phyloP scores from a whole-genome alignment of 1,140 invertebrate species.

The Periplaneta americana region DNA sequence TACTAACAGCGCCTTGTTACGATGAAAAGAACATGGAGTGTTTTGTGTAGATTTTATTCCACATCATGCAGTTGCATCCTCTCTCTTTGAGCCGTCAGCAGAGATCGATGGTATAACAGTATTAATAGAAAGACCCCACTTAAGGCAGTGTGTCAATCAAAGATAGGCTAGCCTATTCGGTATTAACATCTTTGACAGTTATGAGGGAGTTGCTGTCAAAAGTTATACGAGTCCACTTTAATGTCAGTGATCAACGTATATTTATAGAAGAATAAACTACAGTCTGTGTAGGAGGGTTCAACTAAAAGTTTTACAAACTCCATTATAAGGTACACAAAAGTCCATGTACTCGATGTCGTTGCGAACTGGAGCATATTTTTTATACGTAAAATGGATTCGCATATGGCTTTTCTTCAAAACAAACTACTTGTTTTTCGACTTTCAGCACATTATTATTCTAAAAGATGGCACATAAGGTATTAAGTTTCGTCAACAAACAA shows the following conservation, averaged over 20 bases:
- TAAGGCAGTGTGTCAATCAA: not conserved
- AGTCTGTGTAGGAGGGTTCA: not conserved
- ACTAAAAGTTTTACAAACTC: not conserved
- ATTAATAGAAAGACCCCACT: not conserved
- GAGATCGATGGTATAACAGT: not conserved
- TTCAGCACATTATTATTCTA: too few relatives aligned
- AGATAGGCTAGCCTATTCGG: not conserved
- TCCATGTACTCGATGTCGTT: not conserved
- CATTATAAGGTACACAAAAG: not conserved
- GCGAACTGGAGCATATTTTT: not conserved
- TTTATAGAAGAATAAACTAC: not conserved
- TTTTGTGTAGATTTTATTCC: not conserved
- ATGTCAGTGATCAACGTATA: not conserved
- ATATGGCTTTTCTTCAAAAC: too few relatives aligned
- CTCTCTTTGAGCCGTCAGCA: too few relatives aligned
- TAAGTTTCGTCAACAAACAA: too few relatives aligned
- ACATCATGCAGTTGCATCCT: not conserved
- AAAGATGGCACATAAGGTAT: too few relatives aligned
- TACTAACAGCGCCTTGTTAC: not conserved
- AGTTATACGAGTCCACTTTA: not conserved
- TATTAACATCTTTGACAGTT: not conserved
- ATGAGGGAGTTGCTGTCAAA: not conserved
- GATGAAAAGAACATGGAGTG: too few relatives aligned
- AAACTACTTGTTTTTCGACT: too few relatives aligned
- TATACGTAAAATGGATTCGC: not conserved